Evolutionary conservation across 2,888 invertebrate genomes (phyloP), one percentile per base, ranked within the genome.

Genomic region (Parelbella ahira): DNA sequence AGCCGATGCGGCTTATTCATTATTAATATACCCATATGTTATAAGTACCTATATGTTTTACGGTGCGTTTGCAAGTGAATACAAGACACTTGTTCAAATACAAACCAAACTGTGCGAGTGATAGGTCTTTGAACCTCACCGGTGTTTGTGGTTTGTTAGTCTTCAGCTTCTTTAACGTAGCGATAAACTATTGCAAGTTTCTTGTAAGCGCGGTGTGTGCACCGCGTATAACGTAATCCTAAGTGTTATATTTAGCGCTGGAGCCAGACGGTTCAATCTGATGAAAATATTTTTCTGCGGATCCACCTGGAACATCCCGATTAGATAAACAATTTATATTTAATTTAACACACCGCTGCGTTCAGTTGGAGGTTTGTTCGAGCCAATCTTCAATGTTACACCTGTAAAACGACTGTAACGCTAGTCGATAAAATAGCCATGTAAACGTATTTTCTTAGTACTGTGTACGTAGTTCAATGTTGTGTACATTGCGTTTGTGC

Each of bases 151-250:
- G 76, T 80, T 73, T 70, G 73, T 73, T 79, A 79, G 82, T 78
- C 75, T 75, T 75, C 66, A 34, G 68, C 75, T 72, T 65, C 75
- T 76, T 33, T 69, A 74, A 79, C 75, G 76, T 77, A 79, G 80
- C 70, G 78, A 84, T 82, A 82, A 82, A 76, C 79, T 78, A 84
- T 84, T 78, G 78, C 82, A 81, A 81, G 73, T 77, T 74, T 66
- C 68, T 67, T 59, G 75, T 79, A 81, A 82, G 80, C 75, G 74
- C 53, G 55, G 73, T 71, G 73, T 77, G 66, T 70, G 71, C 72
- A 18, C n/a, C 27, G 13, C 60, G 33, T 21, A 13, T 12, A 37
- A 42, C 27, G 37, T 19, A 27, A 32, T 29, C 28, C 27, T 18
- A 44, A 37, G 19, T 24, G 12, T 4, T 39, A 39, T 32, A 39